Evolutionary conservation across 2,113 vertebrate genomes (phyloP), one percentile per base, ranked within the genome.

Genomic region (Cichladusa arquata): DNA sequence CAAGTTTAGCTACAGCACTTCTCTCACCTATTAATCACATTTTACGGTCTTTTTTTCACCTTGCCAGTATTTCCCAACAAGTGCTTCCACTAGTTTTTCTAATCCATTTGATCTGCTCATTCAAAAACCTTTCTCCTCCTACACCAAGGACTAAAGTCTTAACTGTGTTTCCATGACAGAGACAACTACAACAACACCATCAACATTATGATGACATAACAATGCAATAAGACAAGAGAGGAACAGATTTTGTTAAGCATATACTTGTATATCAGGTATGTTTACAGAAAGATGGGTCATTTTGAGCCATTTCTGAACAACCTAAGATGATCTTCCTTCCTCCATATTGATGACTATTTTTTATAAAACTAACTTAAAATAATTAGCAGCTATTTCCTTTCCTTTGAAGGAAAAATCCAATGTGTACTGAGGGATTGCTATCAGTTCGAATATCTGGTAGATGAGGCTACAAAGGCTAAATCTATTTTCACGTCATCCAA

Each of bases 371-470:
- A 29, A 38, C 17, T 71, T 36, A 38, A 73, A 71, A 76, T 42
- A 80, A 57, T 56, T 74, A 23, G 3, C 19, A 47, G 4, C 1
- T 51, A 31, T 72, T 81, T 72, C 11, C 5, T 71, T 84, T 76
- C 19, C 24, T 73, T 69, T 60, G 48, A 64, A 81, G 20, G 13
- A 58, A 64, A 78, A 73, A 44, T 16, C 34, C 18, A 70, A 0
- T 1, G 2, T 7, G 0, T 42, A 40, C 15, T 1, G 0, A 91
- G 13, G 23, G 18, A 57, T 65, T 65, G 7, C 8, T 38, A 22
- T 34, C 6, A 18, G 5, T 51, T 67, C 8, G 4, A 77, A 26
- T 42, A 57, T 34, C 44, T 33, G 14, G 42, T 60, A 40, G 6
- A 31, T 69, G 25, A 84, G 1, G 20, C 6, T 50, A 44, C 34